Evolutionary conservation across 2,113 vertebrate species (phyloP), one percentile per base, ranked within the genome.

Genomic region (Leptocoma aspasia): DNA sequence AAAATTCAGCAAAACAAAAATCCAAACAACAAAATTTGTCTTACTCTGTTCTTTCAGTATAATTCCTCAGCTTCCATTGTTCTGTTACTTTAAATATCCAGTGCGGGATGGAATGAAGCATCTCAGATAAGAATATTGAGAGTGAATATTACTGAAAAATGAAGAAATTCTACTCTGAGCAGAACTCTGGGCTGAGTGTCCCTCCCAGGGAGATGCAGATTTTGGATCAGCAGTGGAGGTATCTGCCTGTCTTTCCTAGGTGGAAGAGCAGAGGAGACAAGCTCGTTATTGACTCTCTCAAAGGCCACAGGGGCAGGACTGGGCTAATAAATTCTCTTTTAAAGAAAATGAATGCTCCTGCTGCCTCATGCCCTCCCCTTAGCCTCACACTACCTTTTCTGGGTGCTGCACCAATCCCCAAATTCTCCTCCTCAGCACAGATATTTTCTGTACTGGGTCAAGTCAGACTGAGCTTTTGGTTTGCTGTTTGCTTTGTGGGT

Each of bases 301-400:
- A 35, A 89, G 81, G 90, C 57, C 73, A 54, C 41, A 15, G 39
- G 39, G 54, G 54, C n/a, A 56, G 28, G 33, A 10, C 63, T 80
- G 76, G 19, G 35, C 28, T 85, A 64, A 93, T 91, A 94, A 87
- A 93, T 93, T 71, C 6, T 87, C 70, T 63, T 61, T 53, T 54
- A 31, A 84, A 94, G 30, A 12, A 50, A 72, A 33, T 31, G 75
- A 57, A 47, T 41, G 7, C 44, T 70, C 20, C 21, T 75, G n/a
- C 60, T 69, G 45, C 54, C 45, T 60, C 3, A 0, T 22, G 53
- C 28, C 39, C 64, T 77, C 26, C 26, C 22, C 5, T 10, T 9
- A 66, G 75, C 26, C 16, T 28, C 1, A 1, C 37, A 11, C 27
- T 52, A 3, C 12, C 11, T 78, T 75, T 92, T 35, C 64, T 82